Conservation (phyloP, 1,140 invertebrate species). For the Caenorhabditis latens region DNA sequence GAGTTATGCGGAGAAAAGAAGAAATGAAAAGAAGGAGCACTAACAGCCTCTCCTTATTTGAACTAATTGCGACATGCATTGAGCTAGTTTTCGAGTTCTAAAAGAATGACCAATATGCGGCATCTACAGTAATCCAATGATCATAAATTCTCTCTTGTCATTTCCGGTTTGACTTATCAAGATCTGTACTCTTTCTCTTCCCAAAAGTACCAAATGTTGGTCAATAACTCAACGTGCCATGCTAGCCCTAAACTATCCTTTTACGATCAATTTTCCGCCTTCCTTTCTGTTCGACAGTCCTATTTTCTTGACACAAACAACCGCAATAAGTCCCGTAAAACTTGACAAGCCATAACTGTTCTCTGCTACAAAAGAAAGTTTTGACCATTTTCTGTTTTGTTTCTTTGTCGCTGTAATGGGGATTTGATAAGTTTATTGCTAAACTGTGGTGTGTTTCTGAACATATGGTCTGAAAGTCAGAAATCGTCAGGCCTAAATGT, state of each 20-base stretch:
- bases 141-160: too few relatives aligned
- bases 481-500: too few relatives aligned
- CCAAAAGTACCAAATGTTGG: not conserved
- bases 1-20: not conserved
- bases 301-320: not conserved
- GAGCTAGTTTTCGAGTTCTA: not conserved
- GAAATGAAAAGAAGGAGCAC: not conserved
- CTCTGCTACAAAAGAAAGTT: too few relatives aligned
- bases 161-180: too few relatives aligned
- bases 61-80: not conserved
- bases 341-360: conserved; percentile 44
- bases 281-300: not conserved
- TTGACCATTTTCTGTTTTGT: too few relatives aligned
- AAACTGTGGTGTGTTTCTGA: too few relatives aligned
- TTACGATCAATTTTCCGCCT: conserved; percentile 13
- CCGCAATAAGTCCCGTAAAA: not conserved
- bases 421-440: too few relatives aligned
- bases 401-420: too few relatives aligned
- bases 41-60: not conserved
- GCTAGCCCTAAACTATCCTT: conserved; percentile 3
- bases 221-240: conserved; percentile 6
- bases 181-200: not conserved
- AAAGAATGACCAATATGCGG: too few relatives aligned
- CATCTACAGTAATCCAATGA: too few relatives aligned
- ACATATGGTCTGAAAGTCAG: too few relatives aligned